A percentile compares a stretch with the other conserved stretches of the same genome.
These are phyloP conservation scores for Synergus gifuensis DNA, from an alignment of 2,888 invertebrate genomes.

Conservation along the genomic window DNA sequence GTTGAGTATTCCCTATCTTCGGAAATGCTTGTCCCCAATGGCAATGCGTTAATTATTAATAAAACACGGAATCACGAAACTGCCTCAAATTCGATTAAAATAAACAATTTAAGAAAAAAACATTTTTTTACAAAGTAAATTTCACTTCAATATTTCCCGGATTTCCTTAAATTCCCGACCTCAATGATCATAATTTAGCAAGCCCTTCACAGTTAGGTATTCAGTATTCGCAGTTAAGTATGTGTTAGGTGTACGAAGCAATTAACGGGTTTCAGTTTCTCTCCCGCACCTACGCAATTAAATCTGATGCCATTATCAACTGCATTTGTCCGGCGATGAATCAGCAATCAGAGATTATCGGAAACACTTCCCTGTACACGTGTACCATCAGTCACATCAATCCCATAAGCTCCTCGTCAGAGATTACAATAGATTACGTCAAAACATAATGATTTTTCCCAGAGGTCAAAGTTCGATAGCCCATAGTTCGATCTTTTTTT, in stretches of 20 bases:
- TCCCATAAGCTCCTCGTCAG: conserved; percentile 19
- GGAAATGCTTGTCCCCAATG: not conserved
- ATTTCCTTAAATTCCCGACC: not conserved
- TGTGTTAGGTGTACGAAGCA: conserved; percentile 8
- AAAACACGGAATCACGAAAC: not conserved
- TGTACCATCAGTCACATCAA: conserved; percentile 19
- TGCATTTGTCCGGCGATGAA: conserved; percentile 34
- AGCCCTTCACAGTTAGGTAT: not conserved
- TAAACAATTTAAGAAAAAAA: no score
- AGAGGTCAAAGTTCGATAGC: conserved; percentile 59
- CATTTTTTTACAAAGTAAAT: not conserved
- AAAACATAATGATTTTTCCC: conserved; percentile 46
- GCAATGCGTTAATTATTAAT: not conserved
- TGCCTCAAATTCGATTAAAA: no score
- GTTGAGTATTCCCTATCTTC: not conserved
- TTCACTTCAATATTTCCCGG: no score
- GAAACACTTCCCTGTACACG: conserved; percentile 30
- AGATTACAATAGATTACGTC: conserved; percentile 14
- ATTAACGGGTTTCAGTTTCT: conserved; percentile 40
- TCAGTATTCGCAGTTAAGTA: not conserved
- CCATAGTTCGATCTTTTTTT: conserved; percentile 8
- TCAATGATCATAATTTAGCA: conserved; percentile 8
- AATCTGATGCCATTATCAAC: conserved; percentile 31
- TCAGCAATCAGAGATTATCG: conserved; percentile 41
- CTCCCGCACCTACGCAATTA: conserved; percentile 26